Evolutionary conservation across 2,113 vertebrate species (phyloP), one percentile per base, ranked within the genome.

Genomic region (Cyprinus carpio): DNA sequence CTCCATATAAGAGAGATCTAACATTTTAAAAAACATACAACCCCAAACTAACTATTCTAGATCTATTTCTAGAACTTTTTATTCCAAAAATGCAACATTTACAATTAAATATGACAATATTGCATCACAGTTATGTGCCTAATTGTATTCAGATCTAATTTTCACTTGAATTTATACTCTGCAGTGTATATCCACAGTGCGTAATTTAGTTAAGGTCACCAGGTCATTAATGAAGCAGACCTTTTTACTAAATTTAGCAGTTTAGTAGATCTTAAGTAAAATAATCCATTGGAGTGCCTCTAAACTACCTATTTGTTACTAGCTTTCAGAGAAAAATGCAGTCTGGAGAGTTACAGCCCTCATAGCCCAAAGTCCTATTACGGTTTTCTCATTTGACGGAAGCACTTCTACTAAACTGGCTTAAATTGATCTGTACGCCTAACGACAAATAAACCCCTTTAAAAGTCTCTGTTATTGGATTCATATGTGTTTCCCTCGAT

Each of bases 401-500:
- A 83, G 56, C 40, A 83, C 65, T 60, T 71, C 23, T 5, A 78
- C 71, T 76, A 79, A 76, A 84, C 56, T 18, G 29, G 49, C 9
- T 23, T 75, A 62, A 85, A 88, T 31, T 80, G 58, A 88, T 88
- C 75, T 23, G 27, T 31, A 15, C 23, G 9, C 56, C 20, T 62
- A 60, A 72, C 43, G 62, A 58, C 58, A 43, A 71, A 81, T 54
- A 86, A 77, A 56, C 58, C 69, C 76, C 60, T 56, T 82, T 46
- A 62, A 79, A 81, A 92, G 51, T 69, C 49, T 46, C 89, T 64
- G 65, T 89, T 87, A 90, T 89, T 91, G 80, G 86, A 84, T 89
- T 91, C 81, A 88, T 84, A 65, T 87, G 83, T 62, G 71, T 85
- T 56, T 60, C 84, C 83, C 87, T 90, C 82, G 85, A 75, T 90